A percentile compares a stretch with the other conserved stretches of the same genome.
These are phyloP conservation scores for Charina bottae DNA, from an alignment of 2,113 vertebrate genomes.

Conservation along the genomic window DNA sequence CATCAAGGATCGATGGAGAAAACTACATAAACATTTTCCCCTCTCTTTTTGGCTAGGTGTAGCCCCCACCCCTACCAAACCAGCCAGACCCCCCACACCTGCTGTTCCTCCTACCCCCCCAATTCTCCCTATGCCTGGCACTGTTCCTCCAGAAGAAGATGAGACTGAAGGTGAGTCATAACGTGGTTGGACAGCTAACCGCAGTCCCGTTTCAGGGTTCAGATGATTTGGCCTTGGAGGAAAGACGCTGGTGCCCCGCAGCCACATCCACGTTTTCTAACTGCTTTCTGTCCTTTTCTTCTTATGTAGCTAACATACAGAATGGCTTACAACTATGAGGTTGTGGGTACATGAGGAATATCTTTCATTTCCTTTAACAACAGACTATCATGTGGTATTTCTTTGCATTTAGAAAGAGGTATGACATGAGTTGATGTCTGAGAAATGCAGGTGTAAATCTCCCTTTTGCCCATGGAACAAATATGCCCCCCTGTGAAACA, in stretches of 20 bases:
- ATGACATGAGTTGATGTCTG: background rate
- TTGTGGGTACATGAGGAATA: background rate
- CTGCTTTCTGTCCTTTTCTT: background rate
- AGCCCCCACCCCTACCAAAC: background rate
- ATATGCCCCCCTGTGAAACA: background rate
- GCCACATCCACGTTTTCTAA: background rate
- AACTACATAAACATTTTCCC: background rate
- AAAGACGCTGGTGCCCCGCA: background rate
- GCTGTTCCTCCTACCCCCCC: background rate
- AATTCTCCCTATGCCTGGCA: background rate
- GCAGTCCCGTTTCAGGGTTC: background rate
- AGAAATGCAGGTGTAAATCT: background rate
- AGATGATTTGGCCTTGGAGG: background rate
- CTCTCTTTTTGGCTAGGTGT: background rate
- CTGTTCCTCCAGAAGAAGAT: too few relatives aligned
- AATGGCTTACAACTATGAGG: background rate
- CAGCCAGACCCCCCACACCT: background rate
- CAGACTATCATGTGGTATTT: background rate
- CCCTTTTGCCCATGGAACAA: background rate
- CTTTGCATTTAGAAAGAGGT: background rate
- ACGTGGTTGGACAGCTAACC: background rate
- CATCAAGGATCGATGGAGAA: background rate
- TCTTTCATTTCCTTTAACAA: background rate
- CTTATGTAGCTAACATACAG: background rate
- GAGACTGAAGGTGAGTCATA: background rate